A percentile compares a stretch with the other conserved stretches of the same genome.
Evolutionary conservation across 2,888 invertebrate genomes (phyloP).

Genomic region (Chymomyza caudatula): DNA sequence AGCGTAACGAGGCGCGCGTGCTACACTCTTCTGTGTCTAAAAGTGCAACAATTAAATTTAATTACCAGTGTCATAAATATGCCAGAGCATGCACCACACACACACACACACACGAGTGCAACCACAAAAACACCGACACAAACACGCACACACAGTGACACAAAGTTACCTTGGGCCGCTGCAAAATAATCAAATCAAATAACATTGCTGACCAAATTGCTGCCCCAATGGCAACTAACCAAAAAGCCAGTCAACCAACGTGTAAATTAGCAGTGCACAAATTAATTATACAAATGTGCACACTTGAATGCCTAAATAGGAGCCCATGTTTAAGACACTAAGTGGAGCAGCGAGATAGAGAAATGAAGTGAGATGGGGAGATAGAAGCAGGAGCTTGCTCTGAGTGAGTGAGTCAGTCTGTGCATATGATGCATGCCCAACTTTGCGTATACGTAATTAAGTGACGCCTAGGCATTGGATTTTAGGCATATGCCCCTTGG

Average conservation of each 20-base stretch:
- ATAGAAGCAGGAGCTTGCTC: conserved; percentile 16
- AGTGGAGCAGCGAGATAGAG: conserved; percentile 6
- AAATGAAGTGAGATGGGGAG: conserved; percentile 1
- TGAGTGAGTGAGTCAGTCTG: conserved; percentile 27
- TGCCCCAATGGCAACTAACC: conserved; percentile 39
- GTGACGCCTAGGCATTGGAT: conserved; percentile 48
- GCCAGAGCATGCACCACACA: conserved; percentile 39
- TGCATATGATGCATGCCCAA: neutral
- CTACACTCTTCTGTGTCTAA: conserved; percentile 1
- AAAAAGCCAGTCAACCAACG: conserved; percentile 65
- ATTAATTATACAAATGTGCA: conserved; percentile 73
- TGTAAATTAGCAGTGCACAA: conserved; percentile 71
- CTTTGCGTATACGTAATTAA: conserved; percentile 56
- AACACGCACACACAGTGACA: conserved; percentile 24
- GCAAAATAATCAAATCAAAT: conserved; percentile 63
- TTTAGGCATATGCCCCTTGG: conserved; percentile 19
- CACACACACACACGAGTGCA: conserved; percentile 2
- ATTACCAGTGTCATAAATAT: conserved; percentile 73
- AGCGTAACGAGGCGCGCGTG: conserved; percentile 14
- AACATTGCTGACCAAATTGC: conserved; percentile 36
- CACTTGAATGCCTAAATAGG: neutral
- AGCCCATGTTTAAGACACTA: neutral
- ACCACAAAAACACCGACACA: conserved; percentile 26
- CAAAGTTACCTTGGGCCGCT: conserved; percentile 4
- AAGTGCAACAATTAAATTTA: conserved; percentile 72